These are phyloP conservation scores for Neoitamus cyanurus DNA, from an alignment of 2,888 invertebrate genomes.

Conservation along the genomic window DNA sequence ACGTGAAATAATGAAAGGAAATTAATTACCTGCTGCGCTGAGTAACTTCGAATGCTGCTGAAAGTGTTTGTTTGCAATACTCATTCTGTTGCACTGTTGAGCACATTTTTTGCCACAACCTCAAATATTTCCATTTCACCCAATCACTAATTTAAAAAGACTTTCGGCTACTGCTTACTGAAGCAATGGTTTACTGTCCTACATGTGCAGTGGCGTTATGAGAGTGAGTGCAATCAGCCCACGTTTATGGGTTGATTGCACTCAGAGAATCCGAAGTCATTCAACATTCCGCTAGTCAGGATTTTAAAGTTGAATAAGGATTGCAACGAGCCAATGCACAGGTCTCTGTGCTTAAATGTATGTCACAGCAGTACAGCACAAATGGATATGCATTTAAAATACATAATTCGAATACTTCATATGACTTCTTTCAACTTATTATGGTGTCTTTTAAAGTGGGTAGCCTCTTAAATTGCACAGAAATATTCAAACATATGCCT, in stretches of 20 bases:
- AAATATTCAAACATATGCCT: no score
- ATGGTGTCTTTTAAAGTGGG: no score
- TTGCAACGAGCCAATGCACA: background rate
- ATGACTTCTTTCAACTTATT: no score
- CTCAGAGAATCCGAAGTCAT: background rate
- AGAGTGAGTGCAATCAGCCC: no score
- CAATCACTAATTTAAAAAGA: background rate
- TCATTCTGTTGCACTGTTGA: background rate
- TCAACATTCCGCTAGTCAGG: background rate
- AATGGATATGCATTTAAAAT: no score
- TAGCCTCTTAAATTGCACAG: no score
- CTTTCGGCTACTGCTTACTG: background rate
- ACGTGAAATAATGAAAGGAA: background rate
- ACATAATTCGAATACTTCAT: no score
- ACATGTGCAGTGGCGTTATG: background rate
- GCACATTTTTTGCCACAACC: background rate
- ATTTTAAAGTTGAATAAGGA: background rate
- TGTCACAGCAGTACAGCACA: background rate
- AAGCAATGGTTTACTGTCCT: background rate
- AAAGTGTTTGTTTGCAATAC: background rate
- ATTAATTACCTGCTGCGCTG: background rate
- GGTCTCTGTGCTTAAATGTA: background rate
- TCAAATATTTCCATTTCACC: background rate
- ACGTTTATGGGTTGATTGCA: background rate
- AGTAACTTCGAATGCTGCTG: background rate